phyloP scores from a whole-genome alignment of 2,888 invertebrate species.

The Siphlonurus alternatus region DNA sequence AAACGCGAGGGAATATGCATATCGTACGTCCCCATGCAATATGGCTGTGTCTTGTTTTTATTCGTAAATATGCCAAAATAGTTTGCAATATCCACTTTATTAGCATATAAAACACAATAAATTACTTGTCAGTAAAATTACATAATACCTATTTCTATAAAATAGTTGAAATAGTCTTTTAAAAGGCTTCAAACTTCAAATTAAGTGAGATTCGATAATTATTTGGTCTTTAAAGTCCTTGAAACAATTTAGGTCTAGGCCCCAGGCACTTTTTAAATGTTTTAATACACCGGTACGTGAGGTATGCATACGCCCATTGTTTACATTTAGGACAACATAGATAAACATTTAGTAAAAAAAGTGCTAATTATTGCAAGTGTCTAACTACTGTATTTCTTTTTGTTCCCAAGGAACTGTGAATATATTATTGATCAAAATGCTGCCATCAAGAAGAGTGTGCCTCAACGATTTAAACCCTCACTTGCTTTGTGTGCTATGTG shows the following conservation, averaged over 20 bases:
- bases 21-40: not conserved
- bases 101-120: too few relatives aligned
- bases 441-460: constrained; percentile 14
- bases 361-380: too few relatives aligned
- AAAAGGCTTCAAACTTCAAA: too few relatives aligned
- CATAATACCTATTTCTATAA: too few relatives aligned
- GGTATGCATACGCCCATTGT: too few relatives aligned
- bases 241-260: not conserved
- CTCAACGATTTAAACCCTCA: constrained; percentile 43
- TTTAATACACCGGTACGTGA: too few relatives aligned
- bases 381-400: not conserved
- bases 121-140: too few relatives aligned
- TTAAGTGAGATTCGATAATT: too few relatives aligned
- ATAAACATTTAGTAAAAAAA: too few relatives aligned
- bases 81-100: too few relatives aligned
- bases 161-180: too few relatives aligned
- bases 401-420: not conserved
- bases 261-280: not conserved
- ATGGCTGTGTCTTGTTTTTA: not conserved
- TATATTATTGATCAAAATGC: not conserved
- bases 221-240: not conserved
- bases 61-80: not conserved
- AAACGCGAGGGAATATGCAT: not conserved
- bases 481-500: constrained; percentile 50
- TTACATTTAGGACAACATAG: too few relatives aligned